Base-by-base conservation (phyloP, 2,888 invertebrate species). In the Dryocosmus kuriphilus region DNA sequence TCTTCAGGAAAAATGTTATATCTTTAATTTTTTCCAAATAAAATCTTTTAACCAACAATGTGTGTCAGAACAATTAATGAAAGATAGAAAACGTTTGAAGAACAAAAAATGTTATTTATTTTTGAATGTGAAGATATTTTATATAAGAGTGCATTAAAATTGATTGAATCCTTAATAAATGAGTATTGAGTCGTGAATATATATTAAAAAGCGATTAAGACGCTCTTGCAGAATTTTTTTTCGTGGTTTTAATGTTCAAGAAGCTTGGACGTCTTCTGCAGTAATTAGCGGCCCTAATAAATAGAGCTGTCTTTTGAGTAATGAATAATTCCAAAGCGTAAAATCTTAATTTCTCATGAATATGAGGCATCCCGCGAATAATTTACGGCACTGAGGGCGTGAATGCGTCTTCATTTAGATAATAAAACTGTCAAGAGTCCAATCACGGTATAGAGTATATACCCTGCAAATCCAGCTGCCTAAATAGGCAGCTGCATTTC, bases 341-440 rank as follows among this genome's bases (percentile, higher is more conserved):
- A 51, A 51, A 51, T 51, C 51, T 51, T 51, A 51, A 51, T 51
- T 51, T n/a, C 51, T 51, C 51, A 8, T n/a, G 51, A 51, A n/a
- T 51, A 2, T 8, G 51, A 22, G 51, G n/a, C 51, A 51, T 51
- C 51, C 9, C 51, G n/a, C 51, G 51, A 51, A 9, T 51, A 51
- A 51, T n/a, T 51, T n/a, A 51, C 51, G 51, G 51, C 51, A 22
- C 51, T n/a, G 19, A 51, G 51, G 51, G 51, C n/a, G 51, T 51
- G 51, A 22, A n/a, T 51, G 51, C 51, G n/a, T 51, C 51, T 51
- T 51, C n/a, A 51, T 51, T 51, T 51, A 51, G 51, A 51, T 51
- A 51, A 51, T 51, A 8, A 51, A 51, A n/a, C 51, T 51, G 51
- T 51, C 51, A 51, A 51, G 51, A 8, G n/a, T 51, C n/a, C 51